Evolutionary conservation across 2,797 vertebrate species (phyloP), one percentile per base, ranked within the genome.

Genomic region (Pseudocheirus occidentalis): DNA sequence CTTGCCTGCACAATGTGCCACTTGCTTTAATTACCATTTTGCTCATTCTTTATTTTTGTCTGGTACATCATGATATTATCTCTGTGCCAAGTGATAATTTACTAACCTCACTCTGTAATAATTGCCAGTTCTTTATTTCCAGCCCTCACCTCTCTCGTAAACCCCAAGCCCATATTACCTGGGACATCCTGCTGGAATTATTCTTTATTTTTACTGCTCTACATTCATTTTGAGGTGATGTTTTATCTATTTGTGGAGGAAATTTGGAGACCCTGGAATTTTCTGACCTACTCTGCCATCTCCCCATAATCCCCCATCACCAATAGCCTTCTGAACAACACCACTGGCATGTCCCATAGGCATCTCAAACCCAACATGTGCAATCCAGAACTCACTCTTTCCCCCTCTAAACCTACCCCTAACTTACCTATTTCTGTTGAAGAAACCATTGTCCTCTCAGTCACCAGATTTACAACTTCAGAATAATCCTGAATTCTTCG

Each of bases 161-260:
- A 7, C 7, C 73, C 18, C 73, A 81, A 10, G 9, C 9, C 40
- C 21, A 46, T 34, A 7, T 87, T 89, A 54, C 87, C 13, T 87
- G 5, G 16, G 24, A 62, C 50, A 58, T 10, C 81, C 91, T 95
- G 56, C 54, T 73, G n/a, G 91, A 92, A 52, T 55, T 28, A 0
- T 27, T 96, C 91, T 54, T 34, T 55, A 5, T 91, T 94, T 56
- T 56, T 56, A 27, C 57, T 62, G 52, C 1, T 28, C 2, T 81
- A 1, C 6, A 66, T 92, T 95, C 40, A 90, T 18, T 92, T 18
- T 92, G 10, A 58, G 34, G 58, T 14, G 21, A 66, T 59, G 93
- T 94, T 59, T 18, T 46, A 10, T 29, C 24, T 90, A 13, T 92
- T 90, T 92, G 55, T 94, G 90, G 94, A 96, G 94, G 34, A 40